Percentiles rank a stretch among this genome's conserved stretches.
phyloP scores from a whole-genome alignment of 2,888 invertebrate species.

The Anarsia innoxiella region DNA sequence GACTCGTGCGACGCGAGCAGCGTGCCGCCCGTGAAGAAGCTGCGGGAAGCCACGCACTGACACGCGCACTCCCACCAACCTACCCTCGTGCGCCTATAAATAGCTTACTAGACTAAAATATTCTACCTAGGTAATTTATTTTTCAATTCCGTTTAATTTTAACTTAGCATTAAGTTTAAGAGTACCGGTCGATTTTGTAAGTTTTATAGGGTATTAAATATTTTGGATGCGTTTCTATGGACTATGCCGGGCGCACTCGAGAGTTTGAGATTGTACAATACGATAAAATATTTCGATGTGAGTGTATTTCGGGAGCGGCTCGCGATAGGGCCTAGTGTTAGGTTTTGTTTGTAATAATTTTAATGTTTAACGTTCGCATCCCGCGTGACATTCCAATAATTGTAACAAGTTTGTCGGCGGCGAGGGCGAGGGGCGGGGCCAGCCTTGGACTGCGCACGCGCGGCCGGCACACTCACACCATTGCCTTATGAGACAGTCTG shows the following conservation, averaged over 20 bases:
- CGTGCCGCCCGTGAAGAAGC: conserved; percentile 59
- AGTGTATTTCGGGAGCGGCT: conserved; percentile 51
- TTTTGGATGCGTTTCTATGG: conserved; percentile 54
- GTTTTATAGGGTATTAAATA: conserved; percentile 71
- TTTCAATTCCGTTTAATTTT: conserved; percentile 76
- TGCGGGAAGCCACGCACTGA: conserved; percentile 69
- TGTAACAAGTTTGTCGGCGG: conserved; percentile 51
- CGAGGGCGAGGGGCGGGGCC: conserved; percentile 27
- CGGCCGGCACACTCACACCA: conserved; percentile 52
- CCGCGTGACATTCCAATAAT: conserved; percentile 73
- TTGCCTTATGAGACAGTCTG: conserved; percentile 75
- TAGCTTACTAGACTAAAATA: conserved; percentile 72
- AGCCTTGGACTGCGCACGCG: conserved; percentile 47
- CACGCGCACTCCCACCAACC: conserved; percentile 54
- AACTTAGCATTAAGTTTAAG: conserved; percentile 72
- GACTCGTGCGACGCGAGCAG: conserved; percentile 50
- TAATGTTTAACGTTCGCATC: conserved; percentile 61
- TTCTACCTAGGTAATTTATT: conserved; percentile 77
- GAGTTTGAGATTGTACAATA: conserved; percentile 63
- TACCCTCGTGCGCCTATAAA: conserved; percentile 65
- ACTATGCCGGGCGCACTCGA: conserved; percentile 40
- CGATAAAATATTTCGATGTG: conserved; percentile 54
- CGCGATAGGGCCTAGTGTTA: conserved; percentile 50
- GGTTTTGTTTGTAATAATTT: conserved; percentile 59
- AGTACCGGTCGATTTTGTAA: conserved; percentile 74